Base-by-base conservation (phyloP, 2,888 invertebrate species). In the Hirtodrosophila duncani region DNA sequence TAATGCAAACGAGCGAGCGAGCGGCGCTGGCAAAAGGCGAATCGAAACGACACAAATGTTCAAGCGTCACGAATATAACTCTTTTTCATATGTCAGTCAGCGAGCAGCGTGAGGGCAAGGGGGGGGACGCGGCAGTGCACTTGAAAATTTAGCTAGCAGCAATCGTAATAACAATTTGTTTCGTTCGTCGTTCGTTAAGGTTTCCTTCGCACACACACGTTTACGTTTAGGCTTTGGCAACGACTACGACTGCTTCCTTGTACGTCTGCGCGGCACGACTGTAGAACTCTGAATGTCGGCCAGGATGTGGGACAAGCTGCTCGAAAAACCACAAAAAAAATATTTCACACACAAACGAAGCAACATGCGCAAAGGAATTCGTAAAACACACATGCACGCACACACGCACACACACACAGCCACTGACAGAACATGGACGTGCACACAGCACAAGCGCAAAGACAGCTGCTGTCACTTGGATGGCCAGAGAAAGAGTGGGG, bases 201-300 rank as follows among this genome's bases (percentile, higher is more conserved):
- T n/a, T n/a, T n/a, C n/a, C n/a, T n/a, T n/a, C n/a, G n/a, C n/a
- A n/a, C n/a, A n/a, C n/a, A n/a, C n/a, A 21, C 29, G 6, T 39
- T 7, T 14, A 8, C 14, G 20, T 33, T n/a, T 3, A 6, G 23
- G 9, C 6, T 33, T 21, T 8, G 9, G 7, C 6, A 20, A 5
- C 8, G 3, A 24, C 6, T 36, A n/a, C 20, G 14, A 13, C n/a
- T 3, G 5, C 3, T 18, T 14, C 8, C 20, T 24, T n/a, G 21
- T 43, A 79, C 79, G 71, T 79, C 75, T 74, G 79, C 81, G 75
- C 72, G 49, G 21, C 49, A 44, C 39, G 72, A 52, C 36, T 48
- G 50, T 58, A 29, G 42, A 53, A 49, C 37, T 50, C 33, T 24
- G 48, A 66, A 58, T 67, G 67, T 48, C 48, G 50, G 46, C 50